A percentile compares a stretch with the other conserved stretches of the same genome.
Conservation (phyloP, 2,888 invertebrate genomes). For the Ennomos erosarius region DNA sequence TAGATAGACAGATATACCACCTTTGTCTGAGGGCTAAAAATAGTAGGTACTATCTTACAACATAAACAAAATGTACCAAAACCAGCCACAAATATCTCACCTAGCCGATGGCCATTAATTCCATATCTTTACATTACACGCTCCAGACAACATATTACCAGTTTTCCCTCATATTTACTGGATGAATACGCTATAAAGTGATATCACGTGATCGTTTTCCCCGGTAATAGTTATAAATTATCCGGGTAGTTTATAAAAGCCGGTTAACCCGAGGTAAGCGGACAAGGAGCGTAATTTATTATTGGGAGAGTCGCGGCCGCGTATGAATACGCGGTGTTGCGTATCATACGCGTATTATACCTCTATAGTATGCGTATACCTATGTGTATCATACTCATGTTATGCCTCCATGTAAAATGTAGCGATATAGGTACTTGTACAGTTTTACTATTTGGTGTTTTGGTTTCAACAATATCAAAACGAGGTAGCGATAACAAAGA, state of each 20-base stretch:
- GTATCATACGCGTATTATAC: constrained; percentile 36
- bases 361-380: neutral
- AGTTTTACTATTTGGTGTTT: too few relatives aligned
- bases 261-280: constrained; percentile 85
- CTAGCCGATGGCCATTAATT: constrained; percentile 43
- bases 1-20: too few relatives aligned
- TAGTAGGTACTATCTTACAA: neutral
- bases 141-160: constrained; percentile 67
- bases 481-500: too few relatives aligned
- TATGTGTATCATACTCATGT: neutral
- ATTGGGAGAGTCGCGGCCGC: constrained; percentile 78
- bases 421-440: too few relatives aligned
- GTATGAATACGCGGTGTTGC: constrained; percentile 76
- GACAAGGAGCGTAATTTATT: constrained; percentile 84
- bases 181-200: constrained; percentile 83
- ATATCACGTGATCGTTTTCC: constrained; percentile 84
- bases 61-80: constrained; percentile 5
- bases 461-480: too few relatives aligned
- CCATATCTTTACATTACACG: constrained; percentile 51
- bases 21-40: too few relatives aligned
- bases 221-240: constrained; percentile 85
- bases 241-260: constrained; percentile 84
- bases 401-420: too few relatives aligned
- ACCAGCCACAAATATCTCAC: constrained; percentile 33
- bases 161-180: constrained; percentile 78